Evolutionary conservation across 2,888 invertebrate species (phyloP), one percentile per base, ranked within the genome.

Genomic region (Nomada lathburiana): DNA sequence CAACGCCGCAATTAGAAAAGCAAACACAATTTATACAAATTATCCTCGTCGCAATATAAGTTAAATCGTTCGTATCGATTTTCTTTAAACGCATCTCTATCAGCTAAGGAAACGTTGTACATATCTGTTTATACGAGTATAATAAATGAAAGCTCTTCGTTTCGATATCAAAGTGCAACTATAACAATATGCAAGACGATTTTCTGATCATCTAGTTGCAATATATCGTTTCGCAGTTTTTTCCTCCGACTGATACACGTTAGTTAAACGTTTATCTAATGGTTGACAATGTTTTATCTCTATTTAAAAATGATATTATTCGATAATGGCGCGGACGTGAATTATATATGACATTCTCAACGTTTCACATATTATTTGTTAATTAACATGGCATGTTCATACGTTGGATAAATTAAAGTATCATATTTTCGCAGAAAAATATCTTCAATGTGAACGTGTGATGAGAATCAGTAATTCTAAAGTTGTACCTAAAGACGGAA

Each of bases 11-110:
- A 71, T 20, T 82, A 76, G 26, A 70, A 42, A 83, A 76, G 36
- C 7, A 16, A 63, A 76, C 82, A 75, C 52, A 79, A 80, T 80
- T 76, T 83, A 72, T 81, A 88, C 73, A 80, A 80, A 82, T 53
- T n/a, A 64, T 70, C 64, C 79, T 55, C 23, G n/a, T 52, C 50
- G 55, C 36, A 47, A 26, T 59, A 57, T 18, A 29, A 29, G 23
- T 63, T 59, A 20, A 67, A 52, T 20, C 23, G 47, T 65, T 47
- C n/a, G 44, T 23, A 10, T 36, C 23, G 18, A 20, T 18, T n/a
- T 5, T 18, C 16, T 44, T 55, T 20, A 53, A 36, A 23, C 36
- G n/a, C 55, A 4, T 10, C 9, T 18, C 23, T 70, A 50, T 29
- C 18, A 60, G 60, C 16, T 20, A 63, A 47, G 42, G 18, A 59